Base-by-base conservation (phyloP, 1,140 invertebrate genomes). In the Phortica variegata region DNA sequence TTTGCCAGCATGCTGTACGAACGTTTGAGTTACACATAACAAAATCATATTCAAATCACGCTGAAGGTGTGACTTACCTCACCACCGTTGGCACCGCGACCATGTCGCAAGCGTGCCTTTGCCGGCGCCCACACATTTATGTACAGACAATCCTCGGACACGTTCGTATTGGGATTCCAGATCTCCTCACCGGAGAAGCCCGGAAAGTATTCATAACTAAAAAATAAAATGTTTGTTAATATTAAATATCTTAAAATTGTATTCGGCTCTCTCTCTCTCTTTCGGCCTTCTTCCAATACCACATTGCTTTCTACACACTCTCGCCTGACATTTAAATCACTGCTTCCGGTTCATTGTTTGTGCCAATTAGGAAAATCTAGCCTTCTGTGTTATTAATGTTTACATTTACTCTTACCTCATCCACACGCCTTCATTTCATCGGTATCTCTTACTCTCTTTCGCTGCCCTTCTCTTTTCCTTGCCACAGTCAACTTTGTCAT, bases 121-220 rank as follows among this genome's bases (percentile, higher is more conserved):
- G 89, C 87, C 2, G 92, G 92, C 16, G 91, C 90, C 90, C 91
- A 95, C 36, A 97, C 82, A 72, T 95, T 96, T 56, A 97, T 79
- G 74, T 95, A 96, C 0, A 97, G 79, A 72, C 93, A 97, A 74
- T 97, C 93, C 79, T 97, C 93, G 9, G 89, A 91, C 47, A 93
- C 85, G 69, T 91, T 89, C 1, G 91, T 94, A 59, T 93, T 94
- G 0, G 91, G 90, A 77, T 95, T 95, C 93, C 93, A 96, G 89
- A 95, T 95, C 65, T 91, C 89, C 60, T 93, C 90, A n/a, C 91
- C 90, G 47, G 87, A 84, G 75, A 93, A 93, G 1, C 89, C 90
- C 0, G 88, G 88, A 57, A 93, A 93, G 65, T 90, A 91, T 69
- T 91, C 89, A 72, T 91, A 92, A 46, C 74, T 76, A 12, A 26